Percentiles rank a stretch among this genome's conserved stretches.
phyloP scores from a whole-genome alignment of 2,888 invertebrate species.

The Strigamia crassipes region DNA sequence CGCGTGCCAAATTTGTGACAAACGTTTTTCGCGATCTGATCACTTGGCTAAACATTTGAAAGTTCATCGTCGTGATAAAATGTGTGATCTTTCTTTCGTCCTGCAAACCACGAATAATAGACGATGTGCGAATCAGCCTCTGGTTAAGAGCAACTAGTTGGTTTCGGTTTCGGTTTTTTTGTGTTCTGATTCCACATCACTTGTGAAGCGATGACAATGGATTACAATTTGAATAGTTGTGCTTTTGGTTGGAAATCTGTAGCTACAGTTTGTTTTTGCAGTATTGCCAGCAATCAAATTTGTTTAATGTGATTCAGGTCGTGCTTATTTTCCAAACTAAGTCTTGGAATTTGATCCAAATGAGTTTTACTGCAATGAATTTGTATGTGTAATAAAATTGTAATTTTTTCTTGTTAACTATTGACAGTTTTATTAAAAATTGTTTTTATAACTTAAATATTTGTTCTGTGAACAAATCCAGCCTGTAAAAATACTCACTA shows the following conservation, averaged over 20 bases:
- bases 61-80: conserved; percentile 57
- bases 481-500: neutral
- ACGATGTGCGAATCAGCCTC: neutral
- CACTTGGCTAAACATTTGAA: conserved; percentile 89
- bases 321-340: neutral
- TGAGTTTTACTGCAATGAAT: too few relatives aligned
- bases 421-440: neutral
- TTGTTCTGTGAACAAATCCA: neutral
- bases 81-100: neutral
- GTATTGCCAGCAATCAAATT: neutral
- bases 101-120: neutral
- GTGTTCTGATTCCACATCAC: too few relatives aligned
- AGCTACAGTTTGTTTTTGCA: neutral
- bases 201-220: neutral
- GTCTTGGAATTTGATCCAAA: too few relatives aligned
- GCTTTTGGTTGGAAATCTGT: neutral
- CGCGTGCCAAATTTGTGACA: conserved; percentile 82
- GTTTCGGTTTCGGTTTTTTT: too few relatives aligned
- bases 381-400: too few relatives aligned
- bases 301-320: neutral
- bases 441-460: neutral
- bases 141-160: neutral
- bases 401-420: neutral
- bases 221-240: too few relatives aligned
- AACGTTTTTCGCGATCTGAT: conserved; percentile 89